Conservation (phyloP, 2,888 invertebrate species). For the Ommatoiulus sabulosus region DNA sequence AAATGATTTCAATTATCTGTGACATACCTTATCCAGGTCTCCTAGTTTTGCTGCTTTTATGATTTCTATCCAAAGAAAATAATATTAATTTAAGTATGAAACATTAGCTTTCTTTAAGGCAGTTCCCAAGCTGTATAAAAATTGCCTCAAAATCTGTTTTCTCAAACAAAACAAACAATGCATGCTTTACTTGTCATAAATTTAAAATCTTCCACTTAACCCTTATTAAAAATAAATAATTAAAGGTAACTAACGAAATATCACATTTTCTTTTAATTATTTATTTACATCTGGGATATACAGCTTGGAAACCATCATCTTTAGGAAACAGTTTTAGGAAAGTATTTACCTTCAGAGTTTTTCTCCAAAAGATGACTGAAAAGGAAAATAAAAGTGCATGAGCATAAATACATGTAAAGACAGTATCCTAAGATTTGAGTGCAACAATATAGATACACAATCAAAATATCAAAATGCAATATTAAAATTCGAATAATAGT, state of each 20-base stretch:
- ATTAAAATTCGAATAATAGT: neutral
- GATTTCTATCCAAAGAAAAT: slow-evolving; percentile 63
- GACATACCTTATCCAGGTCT: slow-evolving; percentile 66
- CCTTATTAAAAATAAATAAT: no score
- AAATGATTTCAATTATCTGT: neutral
- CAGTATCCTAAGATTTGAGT: neutral
- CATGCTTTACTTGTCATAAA: no score
- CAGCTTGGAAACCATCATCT: no score
- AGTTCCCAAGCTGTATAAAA: no score
- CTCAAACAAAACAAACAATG: no score
- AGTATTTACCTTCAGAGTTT: slow-evolving; percentile 76
- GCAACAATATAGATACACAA: neutral
- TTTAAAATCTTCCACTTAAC: no score
- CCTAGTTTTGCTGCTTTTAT: slow-evolving; percentile 67
- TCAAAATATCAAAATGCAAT: neutral
- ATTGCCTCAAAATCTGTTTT: no score
- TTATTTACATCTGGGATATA: no score
- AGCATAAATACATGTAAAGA: slow-evolving; percentile 11
- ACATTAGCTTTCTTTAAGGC: no score
- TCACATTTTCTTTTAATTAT: neutral
- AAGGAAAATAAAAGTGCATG: slow-evolving; percentile 59
- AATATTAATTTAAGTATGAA: no score
- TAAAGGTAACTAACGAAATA: slow-evolving; percentile 16
- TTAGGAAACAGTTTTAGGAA: slow-evolving; percentile 41
- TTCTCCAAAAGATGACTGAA: slow-evolving; percentile 82